Base-by-base conservation (phyloP, 2,113 vertebrate genomes). In the Hemichromis elongatus region DNA sequence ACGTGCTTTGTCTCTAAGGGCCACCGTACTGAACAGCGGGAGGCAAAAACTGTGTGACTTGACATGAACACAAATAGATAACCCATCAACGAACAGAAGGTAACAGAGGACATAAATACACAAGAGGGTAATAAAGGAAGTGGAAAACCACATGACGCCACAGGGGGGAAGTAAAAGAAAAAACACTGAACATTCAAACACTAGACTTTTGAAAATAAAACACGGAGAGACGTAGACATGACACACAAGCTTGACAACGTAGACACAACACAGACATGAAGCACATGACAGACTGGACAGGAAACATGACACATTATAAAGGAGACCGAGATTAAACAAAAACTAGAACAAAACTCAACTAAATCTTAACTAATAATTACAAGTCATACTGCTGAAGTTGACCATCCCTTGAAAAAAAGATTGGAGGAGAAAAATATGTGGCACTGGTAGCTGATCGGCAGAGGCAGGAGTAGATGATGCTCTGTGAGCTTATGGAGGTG, bases 51-150 rank as follows among this genome's bases (percentile, higher is more conserved):
- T 11, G 28, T 19, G 57, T 35, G 18, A 61, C 57, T n/a, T 35
- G 19, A n/a, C 30, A 61, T 61, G 30, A 61, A 35, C 16, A 61
- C 30, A 11, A 0, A 61, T 1, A 61, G 16, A 61, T 0, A 0
- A 33, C 28, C 57, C 57, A 33, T 19, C 57, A 59, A 59, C 19
- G 16, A 33, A 33, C 0, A 33, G 28, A 2, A 61, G 28, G 9
- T 10, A 28, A 33, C 57, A 35, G 30, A 61, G 57, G 30, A 61
- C 30, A 11, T 61, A 61, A 61, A 61, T 35, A 61, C 57, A 35
- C 57, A 61, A 61, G 57, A 11, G 0, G 28, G 19, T 61, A 33
- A 33, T 19, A 28, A 14, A 16, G 56, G 28, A 59, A 59, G 5
- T 61, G 28, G 28, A 61, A 61, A 61, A 61, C 16, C 28, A 61